These are phyloP conservation scores for Ochropleura plecta DNA, from an alignment of 2,888 invertebrate species.

Conservation along the genomic window DNA sequence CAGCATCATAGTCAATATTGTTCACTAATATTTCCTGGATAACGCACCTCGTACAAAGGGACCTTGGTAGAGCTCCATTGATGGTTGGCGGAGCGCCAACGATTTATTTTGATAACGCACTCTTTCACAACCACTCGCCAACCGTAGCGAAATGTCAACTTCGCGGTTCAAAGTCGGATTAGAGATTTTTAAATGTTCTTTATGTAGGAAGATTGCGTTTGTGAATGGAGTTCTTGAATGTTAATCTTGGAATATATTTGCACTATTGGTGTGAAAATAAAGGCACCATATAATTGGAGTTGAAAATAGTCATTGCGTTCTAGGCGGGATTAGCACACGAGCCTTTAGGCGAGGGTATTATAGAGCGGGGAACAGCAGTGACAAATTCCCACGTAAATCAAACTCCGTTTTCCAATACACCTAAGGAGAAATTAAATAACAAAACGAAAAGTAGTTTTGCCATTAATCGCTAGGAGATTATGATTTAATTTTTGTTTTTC, in stretches of 20 bases:
- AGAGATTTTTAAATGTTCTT: not conserved
- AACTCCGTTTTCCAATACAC: no score
- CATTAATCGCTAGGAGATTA: no score
- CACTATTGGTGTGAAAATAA: not conserved
- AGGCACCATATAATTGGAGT: not conserved
- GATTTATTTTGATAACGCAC: constrained; percentile 73
- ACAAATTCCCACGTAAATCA: no score
- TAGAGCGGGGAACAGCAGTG: no score
- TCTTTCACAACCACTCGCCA: constrained; percentile 69
- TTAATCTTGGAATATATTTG: not conserved
- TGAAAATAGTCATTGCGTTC: no score
- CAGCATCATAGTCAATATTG: constrained; percentile 32
- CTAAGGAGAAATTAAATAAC: no score
- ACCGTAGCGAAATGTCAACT: constrained; percentile 58
- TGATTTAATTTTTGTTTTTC: no score
- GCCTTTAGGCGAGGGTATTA: no score
- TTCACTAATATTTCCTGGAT: constrained; percentile 53
- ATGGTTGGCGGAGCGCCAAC: constrained; percentile 72
- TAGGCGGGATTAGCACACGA: no score
- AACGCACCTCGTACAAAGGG: constrained; percentile 38
- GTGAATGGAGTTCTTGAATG: constrained; percentile 2
- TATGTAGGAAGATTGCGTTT: not conserved
- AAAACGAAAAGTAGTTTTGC: no score
- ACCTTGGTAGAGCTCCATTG: constrained; percentile 72
- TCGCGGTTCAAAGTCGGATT: constrained; percentile 54